Evolutionary conservation across 2,888 invertebrate species (phyloP).

Genomic region (Bellardia pandia): DNA sequence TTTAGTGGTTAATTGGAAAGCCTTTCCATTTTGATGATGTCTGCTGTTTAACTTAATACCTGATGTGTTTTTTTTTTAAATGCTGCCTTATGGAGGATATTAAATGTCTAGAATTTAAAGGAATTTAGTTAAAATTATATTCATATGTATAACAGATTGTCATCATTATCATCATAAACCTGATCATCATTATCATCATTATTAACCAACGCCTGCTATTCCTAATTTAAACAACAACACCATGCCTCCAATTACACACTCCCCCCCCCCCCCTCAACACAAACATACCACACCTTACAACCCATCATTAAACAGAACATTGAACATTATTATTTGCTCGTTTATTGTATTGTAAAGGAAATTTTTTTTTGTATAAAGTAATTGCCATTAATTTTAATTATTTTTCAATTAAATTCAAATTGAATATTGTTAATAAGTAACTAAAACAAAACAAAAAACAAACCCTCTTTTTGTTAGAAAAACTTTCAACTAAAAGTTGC

Average conservation of each 20-base stretch:
- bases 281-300: neutral
- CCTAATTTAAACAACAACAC: conserved; percentile 29
- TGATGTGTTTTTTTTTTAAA: conserved; percentile 25
- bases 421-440: conserved; percentile 66
- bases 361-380: conserved; percentile 65
- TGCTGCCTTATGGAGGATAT: conserved; percentile 58
- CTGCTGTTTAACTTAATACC: conserved; percentile 56
- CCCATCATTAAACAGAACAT: conserved; percentile 6
- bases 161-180: neutral
- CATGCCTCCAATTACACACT: too few relatives aligned
- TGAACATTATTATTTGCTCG: neutral
- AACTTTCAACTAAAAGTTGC: conserved; percentile 47
- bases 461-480: conserved; percentile 54
- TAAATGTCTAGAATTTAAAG: conserved; percentile 33
- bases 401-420: conserved; percentile 66
- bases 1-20: conserved; percentile 83
- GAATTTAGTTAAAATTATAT: conserved; percentile 59
- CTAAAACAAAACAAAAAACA: conserved; percentile 20
- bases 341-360: conserved; percentile 54
- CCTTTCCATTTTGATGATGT: conserved; percentile 80
- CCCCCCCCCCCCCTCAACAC: neutral
- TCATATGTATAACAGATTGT: conserved; percentile 9
- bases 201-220: neutral
- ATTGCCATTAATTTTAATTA: conserved; percentile 74
- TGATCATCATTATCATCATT: neutral